These are phyloP conservation scores for Eilema sororculum DNA, from an alignment of 2,888 invertebrate species.

Conservation along the genomic window DNA sequence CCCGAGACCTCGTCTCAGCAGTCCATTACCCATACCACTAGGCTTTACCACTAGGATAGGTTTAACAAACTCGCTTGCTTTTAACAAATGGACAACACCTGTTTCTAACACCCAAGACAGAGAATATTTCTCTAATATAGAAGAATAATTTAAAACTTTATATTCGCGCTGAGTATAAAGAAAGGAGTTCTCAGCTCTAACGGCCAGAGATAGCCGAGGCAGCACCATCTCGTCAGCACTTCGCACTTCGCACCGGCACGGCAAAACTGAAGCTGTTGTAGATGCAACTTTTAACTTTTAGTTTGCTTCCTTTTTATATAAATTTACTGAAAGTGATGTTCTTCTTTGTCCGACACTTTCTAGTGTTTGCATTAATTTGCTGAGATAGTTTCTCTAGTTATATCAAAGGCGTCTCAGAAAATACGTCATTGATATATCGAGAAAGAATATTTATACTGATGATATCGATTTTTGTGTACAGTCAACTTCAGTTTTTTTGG, in stretches of 20 bases:
- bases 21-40: too few relatives aligned
- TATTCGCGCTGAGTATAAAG: background rate
- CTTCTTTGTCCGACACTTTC: background rate
- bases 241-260: background rate
- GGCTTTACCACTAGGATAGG: too few relatives aligned
- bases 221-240: background rate
- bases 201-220: background rate
- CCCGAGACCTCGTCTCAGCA: too few relatives aligned
- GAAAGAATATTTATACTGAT: background rate
- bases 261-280: background rate
- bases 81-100: background rate
- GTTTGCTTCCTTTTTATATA: background rate
- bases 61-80: background rate
- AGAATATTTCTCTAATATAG: background rate
- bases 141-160: background rate
- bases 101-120: background rate
- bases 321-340: background rate
- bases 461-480: background rate
- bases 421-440: background rate
- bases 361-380: background rate
- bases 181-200: background rate
- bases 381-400: background rate
- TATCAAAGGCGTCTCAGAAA: background rate
- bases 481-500: too few relatives aligned
- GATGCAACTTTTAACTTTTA: slow-evolving; percentile 4